A percentile compares a stretch with the other conserved stretches of the same genome.
phyloP scores from a whole-genome alignment of 2,113 vertebrate species.

The Aviceda subcristata region DNA sequence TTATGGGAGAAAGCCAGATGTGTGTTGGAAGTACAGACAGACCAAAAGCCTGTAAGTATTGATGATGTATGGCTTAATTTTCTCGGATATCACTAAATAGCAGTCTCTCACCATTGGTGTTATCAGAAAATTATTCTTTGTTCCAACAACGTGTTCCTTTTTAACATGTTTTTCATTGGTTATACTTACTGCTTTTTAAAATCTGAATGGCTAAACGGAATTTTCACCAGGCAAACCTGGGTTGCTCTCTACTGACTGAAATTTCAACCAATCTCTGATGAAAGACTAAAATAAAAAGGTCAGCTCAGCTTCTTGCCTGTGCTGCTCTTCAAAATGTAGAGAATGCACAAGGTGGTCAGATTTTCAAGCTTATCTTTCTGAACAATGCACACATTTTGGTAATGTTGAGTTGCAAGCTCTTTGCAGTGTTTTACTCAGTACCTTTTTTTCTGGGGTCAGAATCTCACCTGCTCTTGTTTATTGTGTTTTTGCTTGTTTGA shows the following conservation, averaged over 20 bases:
- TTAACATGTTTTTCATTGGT: not conserved
- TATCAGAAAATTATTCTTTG: not conserved
- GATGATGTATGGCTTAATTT: not conserved
- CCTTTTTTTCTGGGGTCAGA: not conserved
- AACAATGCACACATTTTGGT: rapidly evolving
- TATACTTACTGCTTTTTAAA: not conserved
- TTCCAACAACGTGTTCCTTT: not conserved
- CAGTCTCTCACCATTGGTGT: not conserved
- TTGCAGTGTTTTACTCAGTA: rapidly evolving
- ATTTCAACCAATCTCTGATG: not conserved
- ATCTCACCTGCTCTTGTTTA: not conserved
- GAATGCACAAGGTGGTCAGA: rapidly evolving
- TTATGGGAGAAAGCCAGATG: not conserved
- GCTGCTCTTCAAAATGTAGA: not conserved
- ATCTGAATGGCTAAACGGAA: not conserved
- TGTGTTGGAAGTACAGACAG: not conserved
- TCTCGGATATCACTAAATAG: not conserved
- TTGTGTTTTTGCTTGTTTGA: not conserved
- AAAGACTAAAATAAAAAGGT: not conserved
- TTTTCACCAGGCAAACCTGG: not conserved
- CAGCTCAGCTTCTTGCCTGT: rapidly evolving
- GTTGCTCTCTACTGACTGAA: not conserved
- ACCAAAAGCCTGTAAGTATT: not conserved
- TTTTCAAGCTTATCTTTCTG: not conserved
- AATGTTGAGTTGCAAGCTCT: not conserved